These are phyloP conservation scores for Capromys pilorides DNA, from an alignment of 2,797 vertebrate species.

Conservation along the genomic window DNA sequence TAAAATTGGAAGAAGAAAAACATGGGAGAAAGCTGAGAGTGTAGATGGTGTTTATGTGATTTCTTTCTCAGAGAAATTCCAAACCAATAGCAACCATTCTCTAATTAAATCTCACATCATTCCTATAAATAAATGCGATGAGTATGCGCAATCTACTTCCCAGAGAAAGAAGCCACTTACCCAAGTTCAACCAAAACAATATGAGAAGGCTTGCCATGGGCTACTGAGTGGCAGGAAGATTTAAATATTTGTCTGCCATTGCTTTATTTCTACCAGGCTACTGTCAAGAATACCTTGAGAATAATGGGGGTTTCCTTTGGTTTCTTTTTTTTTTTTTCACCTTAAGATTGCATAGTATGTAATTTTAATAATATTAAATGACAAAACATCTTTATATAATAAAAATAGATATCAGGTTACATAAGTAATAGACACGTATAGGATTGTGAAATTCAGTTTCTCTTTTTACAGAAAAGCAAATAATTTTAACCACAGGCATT, in stretches of 20 bases:
- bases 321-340: no score
- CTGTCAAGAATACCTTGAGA: not conserved
- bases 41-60: constrained; percentile 58
- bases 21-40: constrained; percentile 3
- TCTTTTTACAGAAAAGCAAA: no score
- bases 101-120: constrained; percentile 69
- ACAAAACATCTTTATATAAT: no score
- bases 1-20: constrained; percentile 48
- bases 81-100: constrained; percentile 63
- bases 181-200: constrained; percentile 30
- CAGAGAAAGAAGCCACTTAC: constrained; percentile 22
- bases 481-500: no score
- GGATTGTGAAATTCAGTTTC: no score
- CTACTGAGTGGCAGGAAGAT: constrained; percentile 11
- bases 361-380: no score
- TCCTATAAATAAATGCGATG: constrained; percentile 69
- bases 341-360: no score
- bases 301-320: not conserved
- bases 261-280: not conserved
- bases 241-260: constrained; percentile 4
- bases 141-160: constrained; percentile 25
- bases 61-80: constrained; percentile 68
- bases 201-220: not conserved
- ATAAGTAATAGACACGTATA: no score
- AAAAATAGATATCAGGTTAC: no score